These are phyloP conservation scores for Sternotherus odoratus DNA, from an alignment of 2,797 vertebrate species.

Conservation along the genomic window DNA sequence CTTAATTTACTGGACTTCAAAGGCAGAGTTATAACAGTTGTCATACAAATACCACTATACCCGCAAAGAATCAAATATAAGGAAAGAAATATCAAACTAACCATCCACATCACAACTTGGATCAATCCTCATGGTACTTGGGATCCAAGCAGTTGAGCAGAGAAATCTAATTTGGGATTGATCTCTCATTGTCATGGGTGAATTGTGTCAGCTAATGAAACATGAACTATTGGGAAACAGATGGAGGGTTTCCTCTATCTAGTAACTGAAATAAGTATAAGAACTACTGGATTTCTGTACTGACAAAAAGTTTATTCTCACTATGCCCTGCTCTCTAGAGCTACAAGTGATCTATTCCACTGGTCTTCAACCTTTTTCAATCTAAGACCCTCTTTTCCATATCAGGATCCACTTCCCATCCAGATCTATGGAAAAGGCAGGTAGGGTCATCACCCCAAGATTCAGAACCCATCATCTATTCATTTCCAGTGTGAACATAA, in stretches of 20 bases:
- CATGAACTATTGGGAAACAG: neutral
- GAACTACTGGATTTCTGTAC: neutral
- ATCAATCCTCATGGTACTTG: neutral
- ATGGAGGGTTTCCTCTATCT: neutral
- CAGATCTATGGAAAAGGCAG: neutral
- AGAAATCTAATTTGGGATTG: neutral
- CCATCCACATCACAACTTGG: neutral
- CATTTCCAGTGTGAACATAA: neutral
- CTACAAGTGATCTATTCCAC: neutral
- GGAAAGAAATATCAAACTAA: neutral
- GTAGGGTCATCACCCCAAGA: rapidly evolving
- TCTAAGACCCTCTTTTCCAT: neutral
- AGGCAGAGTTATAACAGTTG: neutral
- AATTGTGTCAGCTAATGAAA: neutral
- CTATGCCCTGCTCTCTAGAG: neutral
- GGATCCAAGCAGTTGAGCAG: neutral
- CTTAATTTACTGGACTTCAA: neutral
- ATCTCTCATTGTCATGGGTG: neutral
- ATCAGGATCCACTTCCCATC: neutral
- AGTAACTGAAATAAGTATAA: neutral
- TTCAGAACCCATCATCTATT: neutral
- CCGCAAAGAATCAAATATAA: neutral
- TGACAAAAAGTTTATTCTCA: neutral
- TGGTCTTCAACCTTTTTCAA: neutral
- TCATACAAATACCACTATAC: neutral